These are phyloP conservation scores for Uloborus plumipes DNA, from an alignment of 2,888 invertebrate genomes.

Conservation along the genomic window DNA sequence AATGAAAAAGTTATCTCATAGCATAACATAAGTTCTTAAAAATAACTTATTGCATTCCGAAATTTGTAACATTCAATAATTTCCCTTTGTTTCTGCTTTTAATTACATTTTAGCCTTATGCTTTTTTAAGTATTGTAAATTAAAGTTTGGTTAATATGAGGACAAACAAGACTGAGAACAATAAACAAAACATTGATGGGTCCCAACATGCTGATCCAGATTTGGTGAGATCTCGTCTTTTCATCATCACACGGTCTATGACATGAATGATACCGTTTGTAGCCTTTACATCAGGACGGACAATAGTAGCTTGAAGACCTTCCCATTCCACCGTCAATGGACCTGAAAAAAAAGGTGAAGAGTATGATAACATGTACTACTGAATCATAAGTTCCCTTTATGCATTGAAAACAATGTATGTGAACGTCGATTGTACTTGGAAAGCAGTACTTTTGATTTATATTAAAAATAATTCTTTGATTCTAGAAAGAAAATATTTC, in stretches of 20 bases:
- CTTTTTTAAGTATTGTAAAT: slow-evolving; percentile 10
- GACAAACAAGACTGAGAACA: slow-evolving; percentile 24
- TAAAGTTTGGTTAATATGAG: slow-evolving; percentile 41
- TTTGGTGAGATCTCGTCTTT: slow-evolving; percentile 82
- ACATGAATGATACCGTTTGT: slow-evolving; percentile 96
- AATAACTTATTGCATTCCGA: no score
- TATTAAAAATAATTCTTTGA: no score
- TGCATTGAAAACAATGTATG: no score
- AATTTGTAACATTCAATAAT: no score
- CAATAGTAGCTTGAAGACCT: slow-evolving; percentile 84
- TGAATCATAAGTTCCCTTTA: no score
- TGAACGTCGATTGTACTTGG: no score
- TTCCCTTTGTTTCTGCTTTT: no score
- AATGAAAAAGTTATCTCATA: no score
- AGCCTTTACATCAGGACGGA: slow-evolving; percentile 92
- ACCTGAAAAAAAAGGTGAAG: slow-evolving; percentile 40
- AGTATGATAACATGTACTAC: no score
- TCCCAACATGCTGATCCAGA: slow-evolving; percentile 39
- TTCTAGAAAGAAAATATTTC: no score
- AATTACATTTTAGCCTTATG: not conserved
- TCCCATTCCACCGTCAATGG: slow-evolving; percentile 89
- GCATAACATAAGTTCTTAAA: no score
- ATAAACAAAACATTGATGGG: slow-evolving; percentile 25
- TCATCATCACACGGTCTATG: slow-evolving; percentile 87
- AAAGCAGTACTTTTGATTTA: no score